Percentiles rank a stretch among this genome's conserved stretches.
These are phyloP conservation scores for Ammospiza nelsoni DNA, from an alignment of 2,113 vertebrate genomes.

Conservation along the genomic window DNA sequence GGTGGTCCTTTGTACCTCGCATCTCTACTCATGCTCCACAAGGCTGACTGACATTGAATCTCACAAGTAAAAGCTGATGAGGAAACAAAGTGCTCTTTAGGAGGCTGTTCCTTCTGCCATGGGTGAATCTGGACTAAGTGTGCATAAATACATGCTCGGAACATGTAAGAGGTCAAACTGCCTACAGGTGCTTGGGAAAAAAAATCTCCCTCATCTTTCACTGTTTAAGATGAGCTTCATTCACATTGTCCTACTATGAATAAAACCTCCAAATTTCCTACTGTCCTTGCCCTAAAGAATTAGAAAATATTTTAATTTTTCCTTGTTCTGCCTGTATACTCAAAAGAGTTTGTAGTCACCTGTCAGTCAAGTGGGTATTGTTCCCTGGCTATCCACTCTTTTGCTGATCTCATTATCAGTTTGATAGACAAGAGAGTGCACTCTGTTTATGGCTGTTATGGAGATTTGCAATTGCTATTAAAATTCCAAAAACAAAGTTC, in stretches of 20 bases:
- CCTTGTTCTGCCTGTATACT: background rate
- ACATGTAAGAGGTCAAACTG: background rate
- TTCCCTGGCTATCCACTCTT: background rate
- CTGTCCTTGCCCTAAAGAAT: background rate
- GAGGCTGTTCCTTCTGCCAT: background rate
- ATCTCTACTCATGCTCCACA: background rate
- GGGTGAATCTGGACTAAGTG: background rate
- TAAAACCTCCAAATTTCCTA: background rate
- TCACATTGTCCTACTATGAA: background rate
- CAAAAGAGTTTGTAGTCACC: background rate
- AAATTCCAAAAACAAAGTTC: conserved; percentile 32
- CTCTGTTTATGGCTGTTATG: background rate
- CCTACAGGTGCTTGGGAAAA: background rate
- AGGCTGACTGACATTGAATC: background rate
- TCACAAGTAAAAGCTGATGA: background rate
- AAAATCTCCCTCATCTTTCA: background rate
- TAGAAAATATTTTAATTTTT: background rate
- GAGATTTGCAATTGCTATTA: conserved; percentile 4
- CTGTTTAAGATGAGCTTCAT: background rate
- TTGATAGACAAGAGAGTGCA: conserved; percentile 9
- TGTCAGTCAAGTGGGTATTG: background rate
- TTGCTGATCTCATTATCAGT: background rate
- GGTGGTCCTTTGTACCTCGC: background rate
- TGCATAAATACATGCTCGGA: background rate
- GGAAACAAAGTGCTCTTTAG: background rate